These are phyloP conservation scores for Dynastes tityus DNA, from an alignment of 2,888 invertebrate genomes.

Conservation along the genomic window DNA sequence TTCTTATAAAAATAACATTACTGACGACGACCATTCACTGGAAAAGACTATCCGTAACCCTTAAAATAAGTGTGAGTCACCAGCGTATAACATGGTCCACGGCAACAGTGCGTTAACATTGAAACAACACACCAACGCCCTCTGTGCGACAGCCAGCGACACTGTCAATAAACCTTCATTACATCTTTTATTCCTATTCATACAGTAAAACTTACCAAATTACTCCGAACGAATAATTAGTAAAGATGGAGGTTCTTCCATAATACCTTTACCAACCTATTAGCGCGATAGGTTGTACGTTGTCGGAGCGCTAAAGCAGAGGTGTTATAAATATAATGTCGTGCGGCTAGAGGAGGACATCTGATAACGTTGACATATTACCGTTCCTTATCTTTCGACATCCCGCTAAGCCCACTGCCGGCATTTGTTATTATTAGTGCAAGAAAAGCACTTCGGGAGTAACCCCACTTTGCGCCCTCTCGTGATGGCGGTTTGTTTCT, in stretches of 20 bases:
- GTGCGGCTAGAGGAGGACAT: constrained; percentile 52
- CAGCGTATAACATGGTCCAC: too few species aligned
- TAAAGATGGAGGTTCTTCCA: not conserved
- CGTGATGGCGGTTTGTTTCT: constrained; percentile 21
- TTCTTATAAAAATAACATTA: too few species aligned
- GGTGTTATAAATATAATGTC: constrained; percentile 48
- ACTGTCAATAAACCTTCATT: not conserved
- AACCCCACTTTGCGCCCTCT: constrained; percentile 16
- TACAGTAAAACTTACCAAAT: not conserved
- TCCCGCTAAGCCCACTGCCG: constrained; percentile 50
- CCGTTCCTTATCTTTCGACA: constrained; percentile 55
- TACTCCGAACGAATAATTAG: not conserved
- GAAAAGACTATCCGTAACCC: too few species aligned
- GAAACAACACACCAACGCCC: too few species aligned
- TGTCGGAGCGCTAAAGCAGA: not conserved
- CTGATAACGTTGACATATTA: constrained; percentile 55
- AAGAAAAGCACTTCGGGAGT: constrained; percentile 35
- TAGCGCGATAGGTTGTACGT: not conserved
- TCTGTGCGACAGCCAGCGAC: not conserved
- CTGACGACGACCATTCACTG: too few species aligned
- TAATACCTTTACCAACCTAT: not conserved
- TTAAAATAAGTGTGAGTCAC: too few species aligned
- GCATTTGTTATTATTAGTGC: constrained; percentile 51
- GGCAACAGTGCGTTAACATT: too few species aligned
- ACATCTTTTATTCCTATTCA: not conserved